Evolutionary conservation across 2,888 invertebrate genomes (phyloP).

Genomic region (Helleia helle): DNA sequence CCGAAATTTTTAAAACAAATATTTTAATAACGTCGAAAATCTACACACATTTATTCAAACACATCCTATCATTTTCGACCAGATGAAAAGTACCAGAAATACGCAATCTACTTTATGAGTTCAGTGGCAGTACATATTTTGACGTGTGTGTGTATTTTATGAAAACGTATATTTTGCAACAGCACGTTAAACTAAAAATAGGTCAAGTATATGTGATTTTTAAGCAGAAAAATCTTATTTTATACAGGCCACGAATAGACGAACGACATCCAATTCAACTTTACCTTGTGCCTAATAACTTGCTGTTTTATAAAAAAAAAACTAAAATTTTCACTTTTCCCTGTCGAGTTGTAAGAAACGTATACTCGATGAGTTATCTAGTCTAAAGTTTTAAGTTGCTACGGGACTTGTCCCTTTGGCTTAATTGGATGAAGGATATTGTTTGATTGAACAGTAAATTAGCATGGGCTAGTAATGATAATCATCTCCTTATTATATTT

Average conservation of each 20-base stretch:
- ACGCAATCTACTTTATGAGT: not conserved
- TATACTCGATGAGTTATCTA: too few species aligned
- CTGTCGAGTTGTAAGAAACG: not conserved
- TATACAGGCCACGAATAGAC: not conserved
- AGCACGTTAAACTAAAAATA: constrained; percentile 22
- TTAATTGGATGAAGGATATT: too few species aligned
- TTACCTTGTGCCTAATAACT: constrained; percentile 53
- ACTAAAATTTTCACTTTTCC: constrained; percentile 17
- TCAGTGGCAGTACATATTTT: not conserved
- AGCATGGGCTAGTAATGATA: too few species aligned
- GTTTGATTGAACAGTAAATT: too few species aligned
- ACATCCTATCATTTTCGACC: too few species aligned
- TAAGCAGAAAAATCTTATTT: not conserved
- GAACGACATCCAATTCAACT: constrained; percentile 35
- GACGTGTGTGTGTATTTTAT: not conserved
- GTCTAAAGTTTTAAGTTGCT: too few species aligned
- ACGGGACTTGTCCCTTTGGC: too few species aligned
- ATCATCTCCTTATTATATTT: too few species aligned
- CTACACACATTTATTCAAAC: too few species aligned
- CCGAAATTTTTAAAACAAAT: too few species aligned
- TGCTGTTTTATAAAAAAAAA: not conserved
- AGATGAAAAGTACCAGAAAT: too few species aligned
- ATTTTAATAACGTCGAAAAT: too few species aligned
- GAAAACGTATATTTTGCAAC: constrained; percentile 5
- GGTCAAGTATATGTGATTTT: constrained; percentile 27